Base-by-base conservation (phyloP, 2,888 invertebrate species). In the Apotomis capreana region DNA sequence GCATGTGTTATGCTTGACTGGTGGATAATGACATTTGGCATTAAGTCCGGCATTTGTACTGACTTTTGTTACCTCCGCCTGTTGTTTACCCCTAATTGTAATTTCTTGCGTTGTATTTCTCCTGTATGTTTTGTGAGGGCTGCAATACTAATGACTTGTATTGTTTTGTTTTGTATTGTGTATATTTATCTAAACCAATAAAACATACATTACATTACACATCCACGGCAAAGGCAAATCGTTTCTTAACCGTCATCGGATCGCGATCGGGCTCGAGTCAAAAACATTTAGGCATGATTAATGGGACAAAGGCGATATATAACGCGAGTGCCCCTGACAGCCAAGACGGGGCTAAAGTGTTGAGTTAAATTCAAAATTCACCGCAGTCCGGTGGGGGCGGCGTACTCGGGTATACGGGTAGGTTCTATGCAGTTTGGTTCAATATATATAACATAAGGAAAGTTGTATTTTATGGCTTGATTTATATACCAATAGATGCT, bases 251-350 rank as follows among this genome's bases (percentile, higher is more conserved):
- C 64, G n/a, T 55, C 55, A 65, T 65, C 36, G 55, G 65, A 65
- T 46, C 59, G 51, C 68, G 58, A 68, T 59, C 69, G 55, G 49
- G 49, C 68, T 12, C 52, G 68, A 69, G 64, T 71, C 71, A 71
- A 68, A 71, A 71, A 71, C 71, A 71, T 60, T 60, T 62, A 52
- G 40, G 8, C n/a, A 78, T 85, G 91, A 92, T 92, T 91, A 92
- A 92, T 92, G 84, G 82, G 74, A 91, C 89, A 91, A 89, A 90
- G 89, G 89, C 86, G 79, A 82, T 79, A 82, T 87, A 83, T 90
- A 91, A 91, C 90, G 89, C 89, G 89, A 88, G 85, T 89, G 89
- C 78, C 77, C 81, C 83, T 90, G 90, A 90, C 90, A 89, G 85
- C 78, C 78, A 71, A 68, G 68, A 67, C 67, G 71, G 67, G 68